Base-by-base conservation (phyloP, 1,140 invertebrate species). In the Eulimnadia texana region DNA sequence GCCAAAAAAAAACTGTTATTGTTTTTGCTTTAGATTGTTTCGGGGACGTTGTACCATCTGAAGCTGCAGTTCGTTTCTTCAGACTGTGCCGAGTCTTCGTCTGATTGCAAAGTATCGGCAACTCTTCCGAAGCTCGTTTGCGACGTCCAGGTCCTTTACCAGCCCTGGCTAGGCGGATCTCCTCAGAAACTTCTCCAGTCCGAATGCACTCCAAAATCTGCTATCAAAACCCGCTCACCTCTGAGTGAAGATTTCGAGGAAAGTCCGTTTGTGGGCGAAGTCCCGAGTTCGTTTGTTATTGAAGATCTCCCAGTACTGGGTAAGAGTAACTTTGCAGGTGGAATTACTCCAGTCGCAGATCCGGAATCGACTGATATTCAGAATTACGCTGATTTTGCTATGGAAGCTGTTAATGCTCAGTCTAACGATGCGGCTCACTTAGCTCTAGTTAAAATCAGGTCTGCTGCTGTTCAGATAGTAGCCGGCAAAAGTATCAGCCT, bases 41-140 rank as follows among this genome's bases (percentile, higher is more conserved):
- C 72, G 23, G 77, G 76, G 13, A 62, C 68, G 19, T 62, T 76
- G 13, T 78, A 76, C 51, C 72, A 72, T 61, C 74, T 81, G 24
- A 70, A 69, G 25, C 73, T 76, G 19, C 68, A 72, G 57, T 68
- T 80, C 10, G 76, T 74, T 2, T 71, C 73, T 22, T 78, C 76
- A 22, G 69, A 73, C 58, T 81, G 79, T 63, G 52, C 60, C 1
- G 53, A 54, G 23, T 27, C 23, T 25, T 25, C 53, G 13, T 19
- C 16, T 9, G 23, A 24, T 54, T 54, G 53, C 53, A 54, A 54
- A 54, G 16, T 22, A 13, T 1, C 53, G 1, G 53, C 16, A 19
- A 24, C 16, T 54, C 23, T 22, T 13, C 53, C 53, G 16, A 23
- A 19, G 3, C 23, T 54, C 53, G 23, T 25, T 24, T 54, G 53